Evolutionary conservation across 2,797 vertebrate species (phyloP).

Genomic region (Orestias chungarensis): DNA sequence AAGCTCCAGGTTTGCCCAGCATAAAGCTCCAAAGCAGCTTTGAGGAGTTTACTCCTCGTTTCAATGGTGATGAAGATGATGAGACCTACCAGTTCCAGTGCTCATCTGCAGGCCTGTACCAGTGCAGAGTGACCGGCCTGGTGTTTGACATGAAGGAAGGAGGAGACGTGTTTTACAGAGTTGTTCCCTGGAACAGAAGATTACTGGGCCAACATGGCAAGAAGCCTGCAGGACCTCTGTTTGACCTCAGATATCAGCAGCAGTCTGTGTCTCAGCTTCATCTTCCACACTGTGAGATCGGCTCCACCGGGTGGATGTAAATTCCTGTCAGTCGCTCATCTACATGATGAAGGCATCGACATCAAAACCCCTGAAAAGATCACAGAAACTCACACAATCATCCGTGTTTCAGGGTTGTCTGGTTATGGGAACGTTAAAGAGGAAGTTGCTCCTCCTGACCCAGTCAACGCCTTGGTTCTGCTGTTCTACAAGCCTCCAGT

Average conservation of each 20-base stretch:
- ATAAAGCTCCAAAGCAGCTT: constrained; percentile 3
- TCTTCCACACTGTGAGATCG: constrained; percentile 51
- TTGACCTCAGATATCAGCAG: constrained; percentile 38
- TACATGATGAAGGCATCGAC: constrained; percentile 14
- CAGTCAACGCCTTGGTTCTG: constrained; percentile 37
- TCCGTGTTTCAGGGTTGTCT: constrained; percentile 38
- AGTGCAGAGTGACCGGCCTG: constrained; percentile 48
- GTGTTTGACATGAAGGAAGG: constrained; percentile 46
- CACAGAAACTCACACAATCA: constrained; percentile 41
- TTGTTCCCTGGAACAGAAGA: constrained; percentile 31
- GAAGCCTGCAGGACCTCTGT: constrained; percentile 58
- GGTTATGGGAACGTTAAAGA: constrained; percentile 13
- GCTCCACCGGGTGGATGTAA: constrained; percentile 10
- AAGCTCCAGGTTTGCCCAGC: background rate
- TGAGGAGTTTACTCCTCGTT: constrained; percentile 32
- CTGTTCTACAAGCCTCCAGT: constrained; percentile 31
- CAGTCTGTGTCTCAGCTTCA: constrained; percentile 41
- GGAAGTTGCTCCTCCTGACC: constrained; percentile 9
- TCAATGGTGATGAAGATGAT: background rate
- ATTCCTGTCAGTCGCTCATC: constrained; percentile 37
- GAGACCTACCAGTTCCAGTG: constrained; percentile 33
- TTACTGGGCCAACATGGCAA: constrained; percentile 26
- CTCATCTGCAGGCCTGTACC: constrained; percentile 30
- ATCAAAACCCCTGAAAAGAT: constrained; percentile 14
- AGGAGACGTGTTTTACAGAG: constrained; percentile 43